phyloP scores from a whole-genome alignment of 2,888 invertebrate genomes.

The Acleris laterana region DNA sequence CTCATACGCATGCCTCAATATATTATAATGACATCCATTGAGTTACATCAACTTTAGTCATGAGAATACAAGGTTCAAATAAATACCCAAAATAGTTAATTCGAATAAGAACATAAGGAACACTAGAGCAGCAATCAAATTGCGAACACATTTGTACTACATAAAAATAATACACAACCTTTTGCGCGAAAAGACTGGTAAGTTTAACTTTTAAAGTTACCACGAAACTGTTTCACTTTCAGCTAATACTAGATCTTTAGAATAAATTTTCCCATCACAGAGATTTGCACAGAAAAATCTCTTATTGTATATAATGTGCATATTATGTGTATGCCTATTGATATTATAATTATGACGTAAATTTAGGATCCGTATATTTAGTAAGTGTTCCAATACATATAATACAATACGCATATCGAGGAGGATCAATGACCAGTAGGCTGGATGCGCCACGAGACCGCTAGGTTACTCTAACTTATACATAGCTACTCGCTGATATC shows the following conservation, averaged over 20 bases:
- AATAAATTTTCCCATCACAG: slow-evolving; percentile 81
- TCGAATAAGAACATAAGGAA: slow-evolving; percentile 80
- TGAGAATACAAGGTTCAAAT: slow-evolving; percentile 75
- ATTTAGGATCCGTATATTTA: slow-evolving; percentile 74
- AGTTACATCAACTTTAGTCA: slow-evolving; percentile 57
- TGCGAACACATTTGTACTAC: slow-evolving; percentile 85
- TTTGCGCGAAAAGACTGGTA: slow-evolving; percentile 84
- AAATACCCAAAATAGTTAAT: slow-evolving; percentile 75
- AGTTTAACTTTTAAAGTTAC: slow-evolving; percentile 81
- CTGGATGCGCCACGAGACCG: slow-evolving; percentile 78
- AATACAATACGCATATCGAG: slow-evolving; percentile 50
- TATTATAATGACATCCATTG: slow-evolving; percentile 63
- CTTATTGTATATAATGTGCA: slow-evolving; percentile 36
- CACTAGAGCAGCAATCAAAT: slow-evolving; percentile 84
- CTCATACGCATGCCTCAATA: slow-evolving; percentile 63
- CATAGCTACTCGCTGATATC: slow-evolving; percentile 73
- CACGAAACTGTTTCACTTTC: slow-evolving; percentile 65
- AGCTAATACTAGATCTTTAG: slow-evolving; percentile 82
- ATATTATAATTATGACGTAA: slow-evolving; percentile 72
- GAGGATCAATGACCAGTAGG: slow-evolving; percentile 70
- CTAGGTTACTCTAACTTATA: slow-evolving; percentile 74
- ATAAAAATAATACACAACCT: slow-evolving; percentile 84
- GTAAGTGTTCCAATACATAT: slow-evolving; percentile 74
- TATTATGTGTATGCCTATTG: slow-evolving; percentile 71
- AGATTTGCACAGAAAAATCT: slow-evolving; percentile 79